Percentiles rank a stretch among this genome's conserved stretches.
These are phyloP conservation scores for Syngnathus rostellatus DNA, from an alignment of 2,797 vertebrate genomes.

Conservation along the genomic window DNA sequence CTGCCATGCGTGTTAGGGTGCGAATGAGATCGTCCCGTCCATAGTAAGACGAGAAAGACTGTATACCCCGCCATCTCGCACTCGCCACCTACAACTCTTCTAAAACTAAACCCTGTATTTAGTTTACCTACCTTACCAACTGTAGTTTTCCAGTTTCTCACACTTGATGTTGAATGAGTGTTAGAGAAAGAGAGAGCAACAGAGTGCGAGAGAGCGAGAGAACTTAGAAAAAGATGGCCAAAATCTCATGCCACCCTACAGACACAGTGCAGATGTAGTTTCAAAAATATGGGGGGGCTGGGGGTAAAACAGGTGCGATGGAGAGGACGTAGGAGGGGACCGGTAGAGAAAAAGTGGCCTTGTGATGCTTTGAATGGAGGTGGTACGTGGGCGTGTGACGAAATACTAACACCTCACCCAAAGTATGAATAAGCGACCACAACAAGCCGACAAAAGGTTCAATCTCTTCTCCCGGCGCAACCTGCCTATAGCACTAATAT, in stretches of 20 bases:
- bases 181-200: no score
- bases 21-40: no score
- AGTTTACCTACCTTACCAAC: no score
- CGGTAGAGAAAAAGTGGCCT: conserved; percentile 47
- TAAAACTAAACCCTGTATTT: no score
- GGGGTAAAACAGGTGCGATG: conserved; percentile 7
- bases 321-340: conserved; percentile 31
- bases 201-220: no score
- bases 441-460: conserved; percentile 60
- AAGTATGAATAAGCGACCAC: conserved; percentile 64
- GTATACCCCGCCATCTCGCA: no score
- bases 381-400: conserved; percentile 40
- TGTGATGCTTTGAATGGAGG: conserved; percentile 53
- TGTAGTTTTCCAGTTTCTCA: no score
- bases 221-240: background rate
- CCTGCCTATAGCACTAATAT: conserved; percentile 63
- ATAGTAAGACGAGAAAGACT: no score
- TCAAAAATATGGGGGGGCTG: conserved; percentile 18
- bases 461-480: conserved; percentile 52
- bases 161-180: no score
- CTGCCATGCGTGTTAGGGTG: no score
- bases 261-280: background rate
- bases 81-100: no score
- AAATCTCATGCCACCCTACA: background rate
- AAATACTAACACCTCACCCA: conserved; percentile 59